phyloP scores from a whole-genome alignment of 2,797 vertebrate species.

The Spheniscus humboldti region DNA sequence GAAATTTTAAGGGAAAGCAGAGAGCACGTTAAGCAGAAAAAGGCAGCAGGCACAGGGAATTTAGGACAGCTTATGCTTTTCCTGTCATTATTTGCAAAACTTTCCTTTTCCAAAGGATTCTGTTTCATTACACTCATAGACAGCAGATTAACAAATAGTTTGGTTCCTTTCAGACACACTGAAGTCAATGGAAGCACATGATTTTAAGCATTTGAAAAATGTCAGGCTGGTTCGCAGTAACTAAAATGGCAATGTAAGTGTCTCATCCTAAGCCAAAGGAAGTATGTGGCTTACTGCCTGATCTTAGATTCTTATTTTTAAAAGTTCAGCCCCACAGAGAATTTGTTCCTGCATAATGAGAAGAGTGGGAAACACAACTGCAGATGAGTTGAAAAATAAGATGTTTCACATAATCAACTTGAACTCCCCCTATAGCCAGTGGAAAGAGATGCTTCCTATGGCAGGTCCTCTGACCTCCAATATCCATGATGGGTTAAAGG shows the following conservation, averaged over 20 bases:
- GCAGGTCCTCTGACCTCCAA: background rate
- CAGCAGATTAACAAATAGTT: background rate
- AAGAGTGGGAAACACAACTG: background rate
- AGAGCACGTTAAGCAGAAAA: background rate
- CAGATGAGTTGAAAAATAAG: background rate
- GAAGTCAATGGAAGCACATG: background rate
- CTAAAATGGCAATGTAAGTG: background rate
- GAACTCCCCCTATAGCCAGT: background rate
- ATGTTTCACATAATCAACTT: background rate
- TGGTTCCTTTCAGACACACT: background rate
- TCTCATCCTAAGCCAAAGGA: background rate
- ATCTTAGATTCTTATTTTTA: background rate
- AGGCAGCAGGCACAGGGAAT: background rate
- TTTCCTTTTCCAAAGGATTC: background rate
- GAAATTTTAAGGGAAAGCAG: background rate
- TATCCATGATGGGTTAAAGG: background rate
- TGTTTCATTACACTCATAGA: background rate
- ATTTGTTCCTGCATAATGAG: background rate
- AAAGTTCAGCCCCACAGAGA: background rate
- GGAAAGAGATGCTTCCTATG: background rate
- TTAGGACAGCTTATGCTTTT: background rate
- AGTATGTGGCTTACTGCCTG: background rate
- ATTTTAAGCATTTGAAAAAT: background rate
- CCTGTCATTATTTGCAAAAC: background rate
- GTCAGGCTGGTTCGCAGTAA: background rate